Base-by-base conservation (phyloP, 2,888 invertebrate genomes). In the Mayetiola destructor region DNA sequence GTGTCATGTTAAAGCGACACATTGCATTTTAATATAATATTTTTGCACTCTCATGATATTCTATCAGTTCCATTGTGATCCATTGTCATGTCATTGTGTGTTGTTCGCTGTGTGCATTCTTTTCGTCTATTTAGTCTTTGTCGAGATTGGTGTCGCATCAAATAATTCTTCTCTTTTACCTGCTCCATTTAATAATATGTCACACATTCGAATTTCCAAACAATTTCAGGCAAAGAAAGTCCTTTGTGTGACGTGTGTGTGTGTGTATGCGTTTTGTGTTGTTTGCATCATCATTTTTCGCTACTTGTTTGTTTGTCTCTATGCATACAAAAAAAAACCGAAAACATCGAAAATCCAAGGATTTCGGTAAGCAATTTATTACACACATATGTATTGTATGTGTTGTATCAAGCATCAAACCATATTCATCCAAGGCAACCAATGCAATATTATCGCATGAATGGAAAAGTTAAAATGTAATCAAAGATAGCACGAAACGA, bases 141-240 rank as follows among this genome's bases (percentile, higher is more conserved):
- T 21, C 42, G 21, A 23, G 10, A 23, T 21, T 23, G 23, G 27
- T 48, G 48, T 48, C 48, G 27, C 27, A 48, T 48, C 48, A 27
- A 48, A 48, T 48, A 48, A 27, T 48, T 27, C 48, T 48, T 27
- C 27, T 48, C 27, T 48, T 48, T n/a, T n/a, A n/a, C n/a, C n/a
- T n/a, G n/a, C n/a, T n/a, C n/a, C n/a, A n/a, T n/a, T 14, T 48
- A 27, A 48, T 48, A 48, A 48, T 48, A 48, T 48, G 48, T 48
- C 48, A 48, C 20, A n/a, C n/a, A n/a, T n/a, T n/a, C n/a, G n/a
- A n/a, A n/a, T n/a, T n/a, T n/a, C n/a, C n/a, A n/a, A n/a, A n/a
- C n/a, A n/a, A n/a, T n/a, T n/a, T n/a, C n/a, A n/a, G n/a, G 27
- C 48, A 48, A 48, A 48, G 48, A 48, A 23, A 9, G 16, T 37